phyloP scores from a whole-genome alignment of 2,888 invertebrate genomes.

The Dascillus cervinus region DNA sequence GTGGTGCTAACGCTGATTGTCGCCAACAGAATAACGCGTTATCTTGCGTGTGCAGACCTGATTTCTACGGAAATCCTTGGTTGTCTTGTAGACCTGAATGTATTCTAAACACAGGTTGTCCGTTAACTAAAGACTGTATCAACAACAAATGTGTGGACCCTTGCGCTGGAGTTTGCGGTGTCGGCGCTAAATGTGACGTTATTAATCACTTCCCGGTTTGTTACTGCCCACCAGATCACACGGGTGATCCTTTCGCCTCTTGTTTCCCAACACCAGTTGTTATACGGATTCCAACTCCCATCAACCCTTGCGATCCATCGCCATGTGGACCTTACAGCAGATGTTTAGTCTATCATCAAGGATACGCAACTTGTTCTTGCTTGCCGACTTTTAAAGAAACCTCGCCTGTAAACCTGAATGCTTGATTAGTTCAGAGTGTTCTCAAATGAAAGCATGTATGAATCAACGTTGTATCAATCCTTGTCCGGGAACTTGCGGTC shows the following conservation, averaged over 20 bases:
- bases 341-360: conserved; percentile 61
- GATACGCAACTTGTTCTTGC: conserved; percentile 72
- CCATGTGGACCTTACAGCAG: conserved; percentile 77
- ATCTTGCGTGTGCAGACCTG: conserved; percentile 63
- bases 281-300: conserved; percentile 39
- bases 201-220: conserved; percentile 73
- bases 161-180: conserved; percentile 67
- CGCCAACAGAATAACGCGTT: conserved; percentile 56
- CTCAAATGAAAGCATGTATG: conserved; percentile 69
- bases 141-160: conserved; percentile 73
- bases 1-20: conserved; percentile 68
- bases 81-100: conserved; percentile 73
- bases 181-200: conserved; percentile 63
- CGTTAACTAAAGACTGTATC: conserved; percentile 61
- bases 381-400: conserved; percentile 68
- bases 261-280: conserved; percentile 59
- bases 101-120: conserved; percentile 73
- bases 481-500: conserved; percentile 76
- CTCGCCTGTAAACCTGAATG: conserved; percentile 80
- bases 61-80: conserved; percentile 74
- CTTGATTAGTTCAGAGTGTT: conserved; percentile 73
- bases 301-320: conserved; percentile 71
- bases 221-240: conserved; percentile 60
- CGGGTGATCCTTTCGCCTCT: conserved; percentile 68
- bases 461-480: conserved; percentile 75